These are phyloP conservation scores for Oppia nitens DNA, from an alignment of 1,140 invertebrate species.

Conservation along the genomic window DNA sequence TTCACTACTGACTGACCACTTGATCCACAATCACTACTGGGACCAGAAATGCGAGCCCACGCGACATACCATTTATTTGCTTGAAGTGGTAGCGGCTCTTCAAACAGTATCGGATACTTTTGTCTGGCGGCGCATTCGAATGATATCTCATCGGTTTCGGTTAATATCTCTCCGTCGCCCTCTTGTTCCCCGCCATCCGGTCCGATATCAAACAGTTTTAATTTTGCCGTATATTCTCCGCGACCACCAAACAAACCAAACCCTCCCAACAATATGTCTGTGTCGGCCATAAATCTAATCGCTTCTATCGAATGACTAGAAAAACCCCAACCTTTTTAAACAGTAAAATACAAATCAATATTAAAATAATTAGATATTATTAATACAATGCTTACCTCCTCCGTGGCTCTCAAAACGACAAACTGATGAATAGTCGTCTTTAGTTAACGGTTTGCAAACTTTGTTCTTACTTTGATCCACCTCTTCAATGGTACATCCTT, in stretches of 20 bases:
- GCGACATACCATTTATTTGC: slow-evolving; percentile 85
- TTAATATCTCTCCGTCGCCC: slow-evolving; percentile 71
- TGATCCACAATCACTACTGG: slow-evolving; percentile 59
- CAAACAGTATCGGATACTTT: slow-evolving; percentile 76
- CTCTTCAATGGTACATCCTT: slow-evolving; percentile 21
- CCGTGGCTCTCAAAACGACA: slow-evolving; percentile 89
- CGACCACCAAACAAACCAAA: slow-evolving; percentile 88
- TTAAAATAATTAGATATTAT: not conserved
- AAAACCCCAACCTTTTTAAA: slow-evolving; percentile 64
- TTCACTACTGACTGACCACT: slow-evolving; percentile 76
- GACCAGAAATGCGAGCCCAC: slow-evolving; percentile 74
- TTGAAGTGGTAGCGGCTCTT: slow-evolving; percentile 43
- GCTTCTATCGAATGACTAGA: slow-evolving; percentile 88
- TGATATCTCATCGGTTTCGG: slow-evolving; percentile 79
- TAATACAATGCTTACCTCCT: slow-evolving; percentile 36
- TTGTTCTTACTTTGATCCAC: slow-evolving; percentile 29
- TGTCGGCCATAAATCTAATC: slow-evolving; percentile 75
- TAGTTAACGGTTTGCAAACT: slow-evolving; percentile 36
- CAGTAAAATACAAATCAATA: not conserved
- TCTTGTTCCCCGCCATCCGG: slow-evolving; percentile 83
- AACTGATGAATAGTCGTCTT: slow-evolving; percentile 65
- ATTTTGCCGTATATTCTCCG: slow-evolving; percentile 89
- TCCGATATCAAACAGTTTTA: slow-evolving; percentile 81
- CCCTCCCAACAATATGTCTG: slow-evolving; percentile 77
- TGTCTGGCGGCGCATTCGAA: slow-evolving; percentile 79